Percentiles rank a stretch among this genome's conserved stretches.
phyloP scores from a whole-genome alignment of 2,888 invertebrate genomes.

The Drosophila flavopinicola region DNA sequence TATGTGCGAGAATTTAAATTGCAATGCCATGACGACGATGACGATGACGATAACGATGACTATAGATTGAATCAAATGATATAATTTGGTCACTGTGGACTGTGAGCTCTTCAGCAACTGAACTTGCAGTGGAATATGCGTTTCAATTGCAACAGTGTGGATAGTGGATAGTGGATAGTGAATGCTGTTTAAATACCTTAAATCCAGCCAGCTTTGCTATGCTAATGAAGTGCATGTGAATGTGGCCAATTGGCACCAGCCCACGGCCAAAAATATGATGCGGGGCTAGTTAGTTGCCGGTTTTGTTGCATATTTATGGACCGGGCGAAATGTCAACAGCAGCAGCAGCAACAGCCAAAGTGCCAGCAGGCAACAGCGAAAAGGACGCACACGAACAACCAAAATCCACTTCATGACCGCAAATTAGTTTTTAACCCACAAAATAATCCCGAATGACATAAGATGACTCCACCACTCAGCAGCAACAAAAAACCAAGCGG shows the following conservation, averaged over 20 bases:
- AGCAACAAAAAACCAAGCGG: conserved; percentile 32
- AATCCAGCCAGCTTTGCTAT: conserved; percentile 41
- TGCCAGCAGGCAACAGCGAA: conserved; percentile 37
- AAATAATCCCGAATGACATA: conserved; percentile 80
- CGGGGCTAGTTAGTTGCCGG: conserved; percentile 41
- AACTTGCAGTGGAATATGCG: conserved; percentile 23
- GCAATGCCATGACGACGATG: conserved; percentile 59
- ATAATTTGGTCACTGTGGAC: conserved; percentile 53
- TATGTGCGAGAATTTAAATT: conserved; percentile 59
- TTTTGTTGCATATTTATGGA: conserved; percentile 66
- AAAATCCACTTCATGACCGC: conserved; percentile 76
- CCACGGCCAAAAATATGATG: conserved; percentile 29
- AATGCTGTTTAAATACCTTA: conserved; percentile 21
- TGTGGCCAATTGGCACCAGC: conserved; percentile 48
- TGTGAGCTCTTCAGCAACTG: not conserved
- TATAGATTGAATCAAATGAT: conserved; percentile 65
- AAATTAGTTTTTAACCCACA: conserved; percentile 81
- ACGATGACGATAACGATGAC: no score
- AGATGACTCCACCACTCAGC: conserved; percentile 53
- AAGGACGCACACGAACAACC: conserved; percentile 38
- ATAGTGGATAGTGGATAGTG: conserved; percentile 1
- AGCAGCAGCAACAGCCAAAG: conserved; percentile 26
- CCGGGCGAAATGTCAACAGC: conserved; percentile 52
- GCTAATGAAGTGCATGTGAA: conserved; percentile 57
- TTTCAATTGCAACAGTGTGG: conserved; percentile 5